phyloP scores from a whole-genome alignment of 2,113 vertebrate genomes.

The Paracanthobrama guichenoti region DNA sequence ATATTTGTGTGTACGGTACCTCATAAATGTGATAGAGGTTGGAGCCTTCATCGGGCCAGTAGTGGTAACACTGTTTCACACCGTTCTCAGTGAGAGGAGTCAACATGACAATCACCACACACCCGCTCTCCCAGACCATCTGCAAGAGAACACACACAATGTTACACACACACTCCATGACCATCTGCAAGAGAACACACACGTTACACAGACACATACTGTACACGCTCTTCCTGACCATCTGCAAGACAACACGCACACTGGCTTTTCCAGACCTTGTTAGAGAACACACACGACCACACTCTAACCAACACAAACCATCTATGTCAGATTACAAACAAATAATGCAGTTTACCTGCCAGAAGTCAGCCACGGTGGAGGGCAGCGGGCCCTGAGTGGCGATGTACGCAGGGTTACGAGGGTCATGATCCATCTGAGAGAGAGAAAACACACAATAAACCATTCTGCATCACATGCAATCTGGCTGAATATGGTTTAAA shows the following conservation, averaged over 20 bases:
- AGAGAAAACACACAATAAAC: background rate
- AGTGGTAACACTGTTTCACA: constrained; percentile 93
- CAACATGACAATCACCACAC: constrained; percentile 95
- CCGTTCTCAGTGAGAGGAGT: constrained; percentile 90
- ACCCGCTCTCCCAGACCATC: constrained; percentile 99
- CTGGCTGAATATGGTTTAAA: background rate
- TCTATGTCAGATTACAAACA: background rate
- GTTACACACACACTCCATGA: background rate
- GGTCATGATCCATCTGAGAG: constrained; percentile 94
- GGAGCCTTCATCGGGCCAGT: constrained; percentile 97
- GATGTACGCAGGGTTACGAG: constrained; percentile 91
- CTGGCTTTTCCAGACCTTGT: background rate
- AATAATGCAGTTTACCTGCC: constrained; percentile 83
- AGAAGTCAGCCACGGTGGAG: constrained; percentile 93
- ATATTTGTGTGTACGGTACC: constrained; percentile 72
- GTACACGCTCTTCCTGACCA: constrained; percentile 4
- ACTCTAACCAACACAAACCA: background rate
- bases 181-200: constrained; percentile 24
- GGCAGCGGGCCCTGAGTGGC: constrained; percentile 93
- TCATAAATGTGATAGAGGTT: constrained; percentile 96
- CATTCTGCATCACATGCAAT: background rate
- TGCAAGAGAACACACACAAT: constrained; percentile 64
- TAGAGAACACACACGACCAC: background rate
- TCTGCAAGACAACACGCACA: constrained; percentile 1
- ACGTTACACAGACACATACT: constrained; percentile 11